These are phyloP conservation scores for Brachirus orientalis DNA, from an alignment of 2,113 vertebrate genomes.

Conservation along the genomic window DNA sequence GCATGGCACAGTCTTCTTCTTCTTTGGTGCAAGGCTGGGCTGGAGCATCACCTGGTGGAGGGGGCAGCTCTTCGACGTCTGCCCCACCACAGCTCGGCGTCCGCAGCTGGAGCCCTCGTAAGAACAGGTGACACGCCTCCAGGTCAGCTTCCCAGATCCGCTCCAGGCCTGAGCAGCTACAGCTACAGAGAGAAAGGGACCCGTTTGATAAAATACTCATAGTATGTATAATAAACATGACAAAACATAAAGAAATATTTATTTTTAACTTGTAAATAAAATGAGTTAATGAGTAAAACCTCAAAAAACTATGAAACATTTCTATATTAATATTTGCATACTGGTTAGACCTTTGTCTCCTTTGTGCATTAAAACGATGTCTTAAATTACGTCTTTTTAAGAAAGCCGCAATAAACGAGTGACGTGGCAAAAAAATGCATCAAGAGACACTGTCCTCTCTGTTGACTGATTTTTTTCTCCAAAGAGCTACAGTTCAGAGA, in stretches of 20 bases:
- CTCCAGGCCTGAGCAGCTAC: constrained; percentile 81
- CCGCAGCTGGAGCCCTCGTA: constrained; percentile 82
- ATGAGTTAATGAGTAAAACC: too few species aligned
- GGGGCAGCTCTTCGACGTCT: constrained; percentile 72
- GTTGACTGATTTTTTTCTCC: constrained; percentile 35
- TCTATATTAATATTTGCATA: too few species aligned
- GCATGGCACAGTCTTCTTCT: constrained; percentile 78
- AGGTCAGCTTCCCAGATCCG: constrained; percentile 90
- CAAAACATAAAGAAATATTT: too few species aligned
- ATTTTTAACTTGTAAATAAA: too few species aligned
- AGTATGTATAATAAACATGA: neutral
- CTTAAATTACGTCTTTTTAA: too few species aligned
- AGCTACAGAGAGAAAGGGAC: constrained; percentile 69
- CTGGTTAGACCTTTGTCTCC: too few species aligned
- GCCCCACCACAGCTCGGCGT: constrained; percentile 69
- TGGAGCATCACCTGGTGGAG: constrained; percentile 43
- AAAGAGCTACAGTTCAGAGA: constrained; percentile 44
- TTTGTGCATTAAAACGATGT: too few species aligned
- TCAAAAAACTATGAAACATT: too few species aligned
- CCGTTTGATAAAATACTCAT: neutral
- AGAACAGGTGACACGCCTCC: constrained; percentile 88
- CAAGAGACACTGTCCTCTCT: constrained; percentile 27
- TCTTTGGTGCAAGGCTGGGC: constrained; percentile 62
- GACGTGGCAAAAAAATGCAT: constrained; percentile 20
- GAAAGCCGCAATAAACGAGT: constrained; percentile 27